These are phyloP conservation scores for Heteromyza rotundicornis DNA, from an alignment of 2,888 invertebrate genomes.

Conservation along the genomic window DNA sequence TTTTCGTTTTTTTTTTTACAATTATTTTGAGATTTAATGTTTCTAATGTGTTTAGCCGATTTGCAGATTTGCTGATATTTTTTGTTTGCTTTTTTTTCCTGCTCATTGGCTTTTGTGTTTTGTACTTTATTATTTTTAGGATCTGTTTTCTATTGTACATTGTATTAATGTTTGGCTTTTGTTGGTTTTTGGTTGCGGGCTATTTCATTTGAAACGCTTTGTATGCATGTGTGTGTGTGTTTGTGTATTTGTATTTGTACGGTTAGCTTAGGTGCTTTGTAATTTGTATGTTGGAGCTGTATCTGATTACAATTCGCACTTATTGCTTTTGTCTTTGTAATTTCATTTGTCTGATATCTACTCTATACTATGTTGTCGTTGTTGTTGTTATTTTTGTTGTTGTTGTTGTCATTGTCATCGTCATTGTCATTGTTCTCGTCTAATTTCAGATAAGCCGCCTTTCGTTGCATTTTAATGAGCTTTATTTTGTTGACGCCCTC, in stretches of 20 bases:
- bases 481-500: slow-evolving; percentile 45
- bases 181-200: neutral
- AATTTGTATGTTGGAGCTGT: neutral
- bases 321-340: neutral
- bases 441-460: slow-evolving; percentile 52
- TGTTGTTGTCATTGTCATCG: slow-evolving; percentile 37
- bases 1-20: neutral
- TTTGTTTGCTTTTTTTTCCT: neutral
- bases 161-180: too few species aligned
- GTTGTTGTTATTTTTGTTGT: slow-evolving; percentile 19
- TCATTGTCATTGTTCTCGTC: slow-evolving; percentile 28
- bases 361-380: too few species aligned
- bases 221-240: neutral
- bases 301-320: slow-evolving; percentile 3
- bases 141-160: too few species aligned
- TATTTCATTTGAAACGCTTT: too few species aligned
- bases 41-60: neutral
- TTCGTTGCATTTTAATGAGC: slow-evolving; percentile 54
- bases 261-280: too few species aligned
- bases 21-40: slow-evolving; percentile 2
- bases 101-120: neutral
- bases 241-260: neutral
- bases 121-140: neutral
- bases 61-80: neutral
- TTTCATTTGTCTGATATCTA: too few species aligned